Conservation (phyloP, 2,888 invertebrate species). For the Tenthredo distinguenda region DNA sequence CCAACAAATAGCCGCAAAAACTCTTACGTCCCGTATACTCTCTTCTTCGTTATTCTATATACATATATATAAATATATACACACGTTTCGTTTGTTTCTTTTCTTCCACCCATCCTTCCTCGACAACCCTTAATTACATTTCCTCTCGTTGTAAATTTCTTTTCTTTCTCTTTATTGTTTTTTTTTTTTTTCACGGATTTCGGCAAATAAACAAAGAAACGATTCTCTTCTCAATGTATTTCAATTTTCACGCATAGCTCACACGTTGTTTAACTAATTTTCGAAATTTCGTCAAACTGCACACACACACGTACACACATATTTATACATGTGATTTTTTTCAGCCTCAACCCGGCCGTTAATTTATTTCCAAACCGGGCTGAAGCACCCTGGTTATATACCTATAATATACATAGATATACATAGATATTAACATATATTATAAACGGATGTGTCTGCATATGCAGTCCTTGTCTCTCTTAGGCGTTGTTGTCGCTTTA, state of each 20-base stretch:
- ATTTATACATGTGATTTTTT: not conserved
- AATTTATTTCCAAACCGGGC: too few species aligned
- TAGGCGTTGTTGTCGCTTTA: constrained; percentile 10
- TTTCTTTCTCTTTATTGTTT: not conserved
- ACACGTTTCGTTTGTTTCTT: too few species aligned
- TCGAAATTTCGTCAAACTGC: too few species aligned
- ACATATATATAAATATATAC: not conserved
- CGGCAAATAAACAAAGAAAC: not conserved
- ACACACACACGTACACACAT: too few species aligned
- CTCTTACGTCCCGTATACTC: constrained; percentile 22
- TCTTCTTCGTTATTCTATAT: not conserved
- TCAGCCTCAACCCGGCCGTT: too few species aligned
- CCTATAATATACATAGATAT: not conserved
- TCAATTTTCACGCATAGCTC: too few species aligned
- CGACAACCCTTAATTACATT: not conserved
- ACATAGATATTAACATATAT: not conserved
- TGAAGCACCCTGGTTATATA: not conserved
- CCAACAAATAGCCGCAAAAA: constrained; percentile 23
- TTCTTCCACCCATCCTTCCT: not conserved
- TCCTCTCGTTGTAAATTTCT: not conserved
- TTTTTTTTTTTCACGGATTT: not conserved
- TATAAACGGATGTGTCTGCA: constrained; percentile 4
- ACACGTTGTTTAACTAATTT: too few species aligned
- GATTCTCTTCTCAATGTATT: too few species aligned
- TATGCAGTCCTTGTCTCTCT: not conserved